Evolutionary conservation across 92 coral and sea anemone species (phyloP), one percentile per base, ranked within the genome.

Genomic region (Heliopora coerulea): DNA sequence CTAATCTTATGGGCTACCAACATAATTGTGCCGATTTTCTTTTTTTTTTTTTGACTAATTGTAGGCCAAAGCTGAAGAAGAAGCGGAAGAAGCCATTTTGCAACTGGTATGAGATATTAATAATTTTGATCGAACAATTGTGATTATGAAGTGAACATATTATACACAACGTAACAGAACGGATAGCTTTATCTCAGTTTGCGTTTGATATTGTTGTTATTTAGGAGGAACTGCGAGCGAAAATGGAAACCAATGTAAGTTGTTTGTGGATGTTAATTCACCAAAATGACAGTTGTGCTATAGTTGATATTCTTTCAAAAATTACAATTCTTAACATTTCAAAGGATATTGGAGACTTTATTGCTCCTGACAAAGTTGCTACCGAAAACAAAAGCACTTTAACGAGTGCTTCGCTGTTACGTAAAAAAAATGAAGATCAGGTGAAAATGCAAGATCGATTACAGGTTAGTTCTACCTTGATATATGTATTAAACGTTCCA

Each of bases 11-110:
- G 23, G 0, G 8, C 8, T 0, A 19, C 23, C 25, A 65, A 34
- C 29, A 20, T 33, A 9, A 37, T 37, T 15, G 20, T 10, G 39
- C 17, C 37, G 10, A 60, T 27, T 34, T 14, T 26, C 7, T 34
- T 9, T 20, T 49, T 59, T 56, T 1, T 4, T 52, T 62, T 65
- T 1, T 11, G 64, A 27, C 30, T 32, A 32, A 39, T 54, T 27
- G n/a, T 50, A 59, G 83, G 83, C 78, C 59, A 86, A 86, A 62
- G 96, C 96, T 0, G 90, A 89, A 68, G 66, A 62, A 27, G 96
- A 89, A 82, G 90, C 96, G 3, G 96, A 89, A 37, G 83, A 86
- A 49, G 96, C 96, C 8, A 79, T 86, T 50, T 74, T 89, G 20
- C 88, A 89, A 33, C 63, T 89, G 90, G 96, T 89, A 57, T 65